These are phyloP conservation scores for Ecliptopera silaceata DNA, from an alignment of 2,888 invertebrate genomes.

Conservation along the genomic window DNA sequence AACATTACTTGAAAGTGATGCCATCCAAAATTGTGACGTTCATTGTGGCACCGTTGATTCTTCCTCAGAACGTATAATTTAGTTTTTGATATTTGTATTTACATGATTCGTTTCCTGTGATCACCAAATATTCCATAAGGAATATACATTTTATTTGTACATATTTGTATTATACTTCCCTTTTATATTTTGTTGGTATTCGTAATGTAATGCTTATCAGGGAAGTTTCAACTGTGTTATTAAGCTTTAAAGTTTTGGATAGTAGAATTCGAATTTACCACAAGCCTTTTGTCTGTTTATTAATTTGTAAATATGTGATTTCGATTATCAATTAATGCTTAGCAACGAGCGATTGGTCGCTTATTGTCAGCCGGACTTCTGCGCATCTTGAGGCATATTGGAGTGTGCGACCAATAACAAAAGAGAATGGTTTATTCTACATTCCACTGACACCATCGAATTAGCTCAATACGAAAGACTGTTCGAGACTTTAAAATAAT, in stretches of 20 bases:
- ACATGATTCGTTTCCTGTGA: conserved; percentile 37
- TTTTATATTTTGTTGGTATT: conserved; percentile 45
- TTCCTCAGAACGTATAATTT: conserved; percentile 42
- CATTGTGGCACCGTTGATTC: conserved; percentile 53
- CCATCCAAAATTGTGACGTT: conserved; percentile 59
- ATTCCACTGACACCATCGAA: conserved; percentile 77
- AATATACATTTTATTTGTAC: conserved; percentile 61
- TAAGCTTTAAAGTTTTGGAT: conserved; percentile 52
- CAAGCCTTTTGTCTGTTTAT: conserved; percentile 70
- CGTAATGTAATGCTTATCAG: conserved; percentile 31
- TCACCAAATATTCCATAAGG: conserved; percentile 42
- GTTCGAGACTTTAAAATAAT: conserved; percentile 67
- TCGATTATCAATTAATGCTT: conserved; percentile 71
- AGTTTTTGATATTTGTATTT: conserved; percentile 29
- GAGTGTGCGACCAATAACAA: conserved; percentile 28
- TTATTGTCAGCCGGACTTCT: conserved; percentile 74
- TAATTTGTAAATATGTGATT: conserved; percentile 78
- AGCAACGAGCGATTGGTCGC: conserved; percentile 73
- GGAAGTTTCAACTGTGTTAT: conserved; percentile 60
- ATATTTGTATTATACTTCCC: conserved; percentile 64
- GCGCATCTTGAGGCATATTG: conserved; percentile 58
- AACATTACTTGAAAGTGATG: conserved; percentile 57
- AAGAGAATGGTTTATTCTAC: conserved; percentile 55
- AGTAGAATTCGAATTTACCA: conserved; percentile 61
- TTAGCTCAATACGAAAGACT: conserved; percentile 81